Evolutionary conservation across 2,113 vertebrate genomes (phyloP).

Genomic region (Melanocharis versteri): DNA sequence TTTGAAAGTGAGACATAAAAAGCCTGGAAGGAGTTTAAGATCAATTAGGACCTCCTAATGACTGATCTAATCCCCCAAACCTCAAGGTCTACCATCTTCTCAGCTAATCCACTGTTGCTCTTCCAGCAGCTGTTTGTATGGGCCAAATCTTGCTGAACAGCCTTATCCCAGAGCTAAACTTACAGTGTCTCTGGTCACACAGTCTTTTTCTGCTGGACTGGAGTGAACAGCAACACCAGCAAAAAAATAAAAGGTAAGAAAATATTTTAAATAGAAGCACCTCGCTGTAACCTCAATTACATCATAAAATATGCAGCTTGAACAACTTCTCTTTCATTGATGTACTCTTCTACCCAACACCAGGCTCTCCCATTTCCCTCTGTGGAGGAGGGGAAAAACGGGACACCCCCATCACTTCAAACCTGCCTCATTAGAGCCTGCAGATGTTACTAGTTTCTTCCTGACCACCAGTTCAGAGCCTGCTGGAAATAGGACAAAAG

Average conservation of each 20-base stretch:
- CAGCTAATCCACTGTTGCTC: background rate
- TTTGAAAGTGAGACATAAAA: background rate
- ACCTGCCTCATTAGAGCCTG: background rate
- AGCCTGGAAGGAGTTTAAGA: background rate
- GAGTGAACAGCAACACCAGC: rapidly evolving
- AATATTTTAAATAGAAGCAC: background rate
- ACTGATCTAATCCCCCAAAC: background rate
- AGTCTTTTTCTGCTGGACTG: background rate
- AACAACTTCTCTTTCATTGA: background rate
- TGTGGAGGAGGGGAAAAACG: rapidly evolving
- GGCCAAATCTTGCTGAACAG: background rate
- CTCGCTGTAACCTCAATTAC: background rate
- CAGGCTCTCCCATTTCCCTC: background rate
- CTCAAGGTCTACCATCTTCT: background rate
- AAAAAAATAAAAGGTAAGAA: background rate
- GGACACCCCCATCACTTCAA: background rate
- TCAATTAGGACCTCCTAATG: background rate
- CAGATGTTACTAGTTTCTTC: background rate
- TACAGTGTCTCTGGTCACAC: background rate
- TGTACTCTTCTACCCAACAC: background rate
- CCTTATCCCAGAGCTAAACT: background rate
- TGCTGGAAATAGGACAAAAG: background rate
- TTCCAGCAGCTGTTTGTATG: background rate
- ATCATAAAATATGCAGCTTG: rapidly evolving
- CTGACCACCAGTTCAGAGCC: background rate